Base-by-base conservation (phyloP, 2,888 invertebrate genomes). In the Nemotelus nigrinus region DNA sequence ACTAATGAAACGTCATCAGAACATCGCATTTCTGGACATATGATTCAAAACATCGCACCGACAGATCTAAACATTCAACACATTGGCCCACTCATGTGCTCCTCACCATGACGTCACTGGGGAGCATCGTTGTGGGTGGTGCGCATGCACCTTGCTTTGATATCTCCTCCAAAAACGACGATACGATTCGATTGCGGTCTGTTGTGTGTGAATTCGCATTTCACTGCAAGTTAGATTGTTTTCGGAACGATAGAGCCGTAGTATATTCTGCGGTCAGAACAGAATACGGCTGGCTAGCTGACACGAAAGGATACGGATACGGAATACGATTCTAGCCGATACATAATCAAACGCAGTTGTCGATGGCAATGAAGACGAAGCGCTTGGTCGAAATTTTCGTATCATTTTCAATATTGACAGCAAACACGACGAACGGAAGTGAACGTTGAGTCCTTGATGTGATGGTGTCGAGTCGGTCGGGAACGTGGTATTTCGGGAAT, bases 71-170 rank as follows among this genome's bases (percentile, higher is more conserved):
- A 25, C 25, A 25, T 25, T 25, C 25, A 25, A 25, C 25, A 25
- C 25, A 25, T 25, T 1, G 25, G 25, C 57, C 57, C 72, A 57
- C 60, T 58, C 58, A 57, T 43, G 48, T n/a, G 57, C 53, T 4
- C 77, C 77, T 2, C 67, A 47, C 53, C n/a, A 64, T 77, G 77
- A 77, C 71, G 77, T 77, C 77, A 71, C 57, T n/a, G 25, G 25
- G 25, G 25, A 25, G 25, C 25, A 25, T 25, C 25, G 25, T 25
- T 25, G 25, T 25, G 25, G 25, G 25, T 45, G 68, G 47, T 60
- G 25, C 50, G 45, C n/a, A 64, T 58, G 71, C 57, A 57, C 57
- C 10, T 10, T 57, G 43, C 39, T 7, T 2, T 3, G 43, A n/a
- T 3, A 3, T 7, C 63, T 39, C 8, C 43, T 39, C 8, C 63